Evolutionary conservation across 2,113 vertebrate genomes (phyloP).

Genomic region (Entelurus aequoreus): DNA sequence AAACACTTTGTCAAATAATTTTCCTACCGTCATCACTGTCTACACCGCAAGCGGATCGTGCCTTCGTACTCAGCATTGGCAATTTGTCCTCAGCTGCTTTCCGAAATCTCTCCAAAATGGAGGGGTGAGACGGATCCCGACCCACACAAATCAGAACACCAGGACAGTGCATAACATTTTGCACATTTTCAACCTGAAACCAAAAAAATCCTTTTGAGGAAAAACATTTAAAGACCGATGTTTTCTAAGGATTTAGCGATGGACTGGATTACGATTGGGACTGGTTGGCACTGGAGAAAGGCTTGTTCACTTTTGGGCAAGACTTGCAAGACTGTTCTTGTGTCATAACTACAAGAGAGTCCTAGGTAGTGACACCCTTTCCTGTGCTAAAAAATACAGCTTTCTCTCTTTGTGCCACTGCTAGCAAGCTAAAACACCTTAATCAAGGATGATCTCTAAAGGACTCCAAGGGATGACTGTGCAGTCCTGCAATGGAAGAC

Average conservation of each 20-base stretch:
- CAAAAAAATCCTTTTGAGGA: background rate
- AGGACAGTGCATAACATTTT: slow-evolving; percentile 77
- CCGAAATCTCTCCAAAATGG: slow-evolving; percentile 61
- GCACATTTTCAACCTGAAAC: slow-evolving; percentile 83
- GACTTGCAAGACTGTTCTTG: background rate
- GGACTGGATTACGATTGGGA: too few relatives aligned
- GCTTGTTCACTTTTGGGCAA: too few relatives aligned
- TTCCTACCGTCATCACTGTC: slow-evolving; percentile 68
- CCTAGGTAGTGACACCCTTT: background rate
- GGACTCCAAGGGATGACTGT: slow-evolving; percentile 30
- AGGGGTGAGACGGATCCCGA: slow-evolving; percentile 77
- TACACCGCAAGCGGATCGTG: slow-evolving; percentile 44
- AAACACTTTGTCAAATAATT: slow-evolving; percentile 1
- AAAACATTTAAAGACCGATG: background rate
- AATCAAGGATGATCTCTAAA: slow-evolving; percentile 51
- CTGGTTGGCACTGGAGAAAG: too few relatives aligned
- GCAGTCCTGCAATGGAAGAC: slow-evolving; percentile 18
- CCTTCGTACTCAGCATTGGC: slow-evolving; percentile 63
- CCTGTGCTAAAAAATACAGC: background rate
- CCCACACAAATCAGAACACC: slow-evolving; percentile 81
- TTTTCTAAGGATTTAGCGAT: too few relatives aligned
- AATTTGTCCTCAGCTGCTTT: slow-evolving; percentile 71
- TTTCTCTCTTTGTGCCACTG: background rate
- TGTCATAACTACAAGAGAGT: too few relatives aligned
- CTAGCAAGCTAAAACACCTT: slow-evolving; percentile 30